These are phyloP conservation scores for Azorinus chamasolen DNA, from an alignment of 2,888 invertebrate genomes.

Conservation along the genomic window DNA sequence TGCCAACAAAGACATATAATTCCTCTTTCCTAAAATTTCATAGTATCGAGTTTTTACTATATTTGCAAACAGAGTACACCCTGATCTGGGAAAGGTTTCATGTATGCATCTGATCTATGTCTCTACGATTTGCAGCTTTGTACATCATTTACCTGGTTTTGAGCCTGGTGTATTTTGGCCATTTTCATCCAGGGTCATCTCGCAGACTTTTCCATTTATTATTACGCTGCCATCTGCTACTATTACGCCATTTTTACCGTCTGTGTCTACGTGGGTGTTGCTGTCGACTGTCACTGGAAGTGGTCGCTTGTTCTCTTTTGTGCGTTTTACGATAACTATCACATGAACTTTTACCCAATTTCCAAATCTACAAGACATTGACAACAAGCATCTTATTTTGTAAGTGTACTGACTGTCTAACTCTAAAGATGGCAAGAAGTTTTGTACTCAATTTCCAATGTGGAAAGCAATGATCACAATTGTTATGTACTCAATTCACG, in stretches of 20 bases:
- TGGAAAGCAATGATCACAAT: too few species aligned
- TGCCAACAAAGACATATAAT: too few species aligned
- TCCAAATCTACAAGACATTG: slow-evolving; percentile 63
- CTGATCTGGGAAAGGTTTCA: too few species aligned
- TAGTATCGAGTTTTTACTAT: too few species aligned
- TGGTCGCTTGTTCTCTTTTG: slow-evolving; percentile 71
- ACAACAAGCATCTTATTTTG: neutral
- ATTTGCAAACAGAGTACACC: too few species aligned
- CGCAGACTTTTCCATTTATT: slow-evolving; percentile 71
- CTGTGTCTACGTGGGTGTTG: slow-evolving; percentile 56
- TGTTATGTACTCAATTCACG: too few species aligned
- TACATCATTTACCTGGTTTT: slow-evolving; percentile 61
- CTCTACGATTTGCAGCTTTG: too few species aligned
- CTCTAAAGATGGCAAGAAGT: too few species aligned
- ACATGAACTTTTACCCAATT: slow-evolving; percentile 84
- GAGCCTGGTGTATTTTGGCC: slow-evolving; percentile 63
- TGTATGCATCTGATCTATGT: too few species aligned
- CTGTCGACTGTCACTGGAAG: slow-evolving; percentile 58
- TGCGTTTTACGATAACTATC: slow-evolving; percentile 76
- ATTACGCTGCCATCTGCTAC: slow-evolving; percentile 72
- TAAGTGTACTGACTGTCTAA: neutral
- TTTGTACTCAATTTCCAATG: too few species aligned
- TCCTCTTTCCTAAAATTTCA: too few species aligned
- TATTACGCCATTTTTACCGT: slow-evolving; percentile 74
- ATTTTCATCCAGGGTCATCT: slow-evolving; percentile 54